Evolutionary conservation across 2,888 invertebrate species (phyloP).

Genomic region (Onchidella celtica): DNA sequence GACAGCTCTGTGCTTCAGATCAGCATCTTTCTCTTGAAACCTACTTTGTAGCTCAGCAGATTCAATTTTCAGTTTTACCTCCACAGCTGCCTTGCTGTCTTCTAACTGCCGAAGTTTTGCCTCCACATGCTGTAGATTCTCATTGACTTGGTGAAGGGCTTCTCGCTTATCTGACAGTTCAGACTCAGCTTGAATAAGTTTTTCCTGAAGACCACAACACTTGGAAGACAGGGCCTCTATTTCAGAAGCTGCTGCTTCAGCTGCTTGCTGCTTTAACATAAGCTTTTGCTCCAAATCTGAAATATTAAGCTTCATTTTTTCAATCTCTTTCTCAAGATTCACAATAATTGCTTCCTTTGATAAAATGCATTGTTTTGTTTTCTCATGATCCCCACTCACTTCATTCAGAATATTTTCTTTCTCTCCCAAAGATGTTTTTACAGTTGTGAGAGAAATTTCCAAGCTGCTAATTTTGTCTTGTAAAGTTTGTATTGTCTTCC

Average conservation of each 20-base stretch:
- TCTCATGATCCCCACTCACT: background rate
- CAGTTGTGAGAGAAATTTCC: background rate
- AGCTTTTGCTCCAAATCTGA: background rate
- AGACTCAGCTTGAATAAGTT: background rate
- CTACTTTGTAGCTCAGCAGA: background rate
- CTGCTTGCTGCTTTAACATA: background rate
- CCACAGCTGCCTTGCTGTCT: background rate
- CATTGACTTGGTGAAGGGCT: background rate
- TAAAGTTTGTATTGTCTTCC: background rate
- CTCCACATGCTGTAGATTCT: background rate
- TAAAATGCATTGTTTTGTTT: background rate
- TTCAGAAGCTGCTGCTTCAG: background rate
- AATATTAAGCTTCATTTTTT: background rate
- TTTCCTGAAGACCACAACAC: background rate
- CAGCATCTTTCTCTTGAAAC: background rate
- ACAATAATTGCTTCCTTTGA: background rate
- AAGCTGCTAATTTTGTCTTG: background rate
- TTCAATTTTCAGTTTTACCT: slow-evolving; percentile 6
- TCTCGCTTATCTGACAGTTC: background rate
- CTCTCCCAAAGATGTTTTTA: background rate
- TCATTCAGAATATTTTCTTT: background rate
- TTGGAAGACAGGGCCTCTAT: background rate
- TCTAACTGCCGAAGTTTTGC: slow-evolving; percentile 2
- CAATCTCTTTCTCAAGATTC: background rate
- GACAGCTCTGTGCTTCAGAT: background rate